A percentile compares a stretch with the other conserved stretches of the same genome.
These are phyloP conservation scores for Neofelis nebulosa DNA, from an alignment of 2,113 vertebrate genomes.

Conservation along the genomic window DNA sequence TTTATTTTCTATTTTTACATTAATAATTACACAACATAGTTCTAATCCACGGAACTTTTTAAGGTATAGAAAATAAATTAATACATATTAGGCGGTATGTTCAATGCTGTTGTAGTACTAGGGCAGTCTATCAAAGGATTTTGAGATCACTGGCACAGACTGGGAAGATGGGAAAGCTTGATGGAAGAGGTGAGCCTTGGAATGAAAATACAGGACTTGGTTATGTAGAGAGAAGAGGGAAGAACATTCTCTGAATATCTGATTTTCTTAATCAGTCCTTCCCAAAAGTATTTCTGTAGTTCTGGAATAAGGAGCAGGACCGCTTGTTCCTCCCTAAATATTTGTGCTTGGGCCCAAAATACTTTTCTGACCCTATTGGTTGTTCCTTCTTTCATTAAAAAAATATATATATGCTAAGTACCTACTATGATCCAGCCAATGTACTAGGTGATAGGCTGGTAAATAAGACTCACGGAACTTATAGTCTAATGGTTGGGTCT, in stretches of 20 bases:
- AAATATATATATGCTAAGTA: background rate
- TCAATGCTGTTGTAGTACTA: background rate
- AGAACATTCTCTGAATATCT: background rate
- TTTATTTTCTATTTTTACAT: background rate
- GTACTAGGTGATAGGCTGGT: background rate
- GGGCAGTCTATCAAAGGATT: background rate
- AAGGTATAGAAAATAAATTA: background rate
- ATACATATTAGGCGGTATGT: background rate
- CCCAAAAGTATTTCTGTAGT: slow-evolving; percentile 39
- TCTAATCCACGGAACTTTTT: background rate
- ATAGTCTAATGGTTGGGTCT: background rate
- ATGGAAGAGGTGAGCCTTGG: background rate
- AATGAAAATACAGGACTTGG: background rate
- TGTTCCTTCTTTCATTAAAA: background rate
- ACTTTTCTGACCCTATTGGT: background rate
- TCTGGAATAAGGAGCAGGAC: background rate
- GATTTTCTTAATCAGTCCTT: background rate
- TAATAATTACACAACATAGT: background rate
- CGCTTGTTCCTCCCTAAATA: background rate
- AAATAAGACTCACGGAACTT: background rate
- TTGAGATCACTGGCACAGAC: background rate
- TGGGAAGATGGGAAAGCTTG: background rate
- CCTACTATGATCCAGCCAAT: background rate
- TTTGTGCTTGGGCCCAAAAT: background rate
- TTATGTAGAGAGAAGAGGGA: background rate